Conservation (phyloP, 1,140 invertebrate species). For the Zophobas atratus region DNA sequence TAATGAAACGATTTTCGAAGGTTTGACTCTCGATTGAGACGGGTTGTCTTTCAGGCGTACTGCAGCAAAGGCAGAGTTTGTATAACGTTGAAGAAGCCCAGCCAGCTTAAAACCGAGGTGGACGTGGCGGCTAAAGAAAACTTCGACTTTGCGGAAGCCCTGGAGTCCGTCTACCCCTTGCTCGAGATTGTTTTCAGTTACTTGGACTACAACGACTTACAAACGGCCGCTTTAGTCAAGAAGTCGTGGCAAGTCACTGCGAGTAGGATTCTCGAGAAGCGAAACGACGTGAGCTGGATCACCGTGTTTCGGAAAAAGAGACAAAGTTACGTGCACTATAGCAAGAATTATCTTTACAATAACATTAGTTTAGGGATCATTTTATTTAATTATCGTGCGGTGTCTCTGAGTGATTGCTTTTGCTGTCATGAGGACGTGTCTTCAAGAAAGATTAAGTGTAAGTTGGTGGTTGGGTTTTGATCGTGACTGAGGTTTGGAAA, state of each 20-base stretch:
- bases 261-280: conserved; percentile 48
- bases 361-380: conserved; percentile 57
- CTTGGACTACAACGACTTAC: conserved; percentile 55
- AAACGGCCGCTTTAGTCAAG: conserved; percentile 53
- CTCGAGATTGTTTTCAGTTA: conserved; percentile 58
- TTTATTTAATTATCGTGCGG: conserved; percentile 54
- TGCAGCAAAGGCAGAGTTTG: conserved; percentile 26
- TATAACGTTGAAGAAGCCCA: conserved; percentile 30
- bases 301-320: conserved; percentile 54
- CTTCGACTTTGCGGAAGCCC: conserved; percentile 56
- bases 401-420: conserved; percentile 55
- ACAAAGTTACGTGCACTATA: conserved; percentile 51
- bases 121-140: conserved; percentile 31
- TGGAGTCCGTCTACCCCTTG: conserved; percentile 58
- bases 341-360: conserved; percentile 54
- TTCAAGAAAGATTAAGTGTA: conserved; percentile 38
- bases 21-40: background rate
- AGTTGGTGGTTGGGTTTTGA: background rate
- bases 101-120: conserved; percentile 26
- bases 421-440: conserved; percentile 55
- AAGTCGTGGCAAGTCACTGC: conserved; percentile 54
- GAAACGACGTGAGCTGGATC: conserved; percentile 56
- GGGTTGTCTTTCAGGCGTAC: conserved; percentile 39
- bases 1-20: conserved; percentile 6
- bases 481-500: conserved; percentile 6